Base-by-base conservation (phyloP, 1,140 invertebrate species). In the Melipona quadrifasciata region DNA sequence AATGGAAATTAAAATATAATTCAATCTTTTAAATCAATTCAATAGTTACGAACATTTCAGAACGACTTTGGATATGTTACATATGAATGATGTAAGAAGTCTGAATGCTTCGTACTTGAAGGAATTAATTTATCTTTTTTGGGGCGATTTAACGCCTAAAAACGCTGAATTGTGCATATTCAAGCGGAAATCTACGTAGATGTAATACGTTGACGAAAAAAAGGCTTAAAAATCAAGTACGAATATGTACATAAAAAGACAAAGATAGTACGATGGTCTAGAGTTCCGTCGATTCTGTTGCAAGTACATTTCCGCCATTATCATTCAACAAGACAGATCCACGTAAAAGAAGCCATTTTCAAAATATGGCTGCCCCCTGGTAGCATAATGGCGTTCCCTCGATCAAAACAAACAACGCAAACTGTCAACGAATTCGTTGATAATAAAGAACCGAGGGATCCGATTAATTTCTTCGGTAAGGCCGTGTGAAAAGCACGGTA, bases 281-380 rank as follows among this genome's bases (percentile, higher is more conserved):
- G 81, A 70, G 70, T n/a, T 84, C 76, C 61, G 68, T 76, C 31
- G 27, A 64, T 78, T 74, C 51, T 82, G 17, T n/a, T 57, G 55
- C 27, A n/a, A 57, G 21, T 31, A 65, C 82, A 71, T 68, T 86
- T 81, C 87, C 86, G 87, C 87, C 87, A 89, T 88, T 86, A 73
- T 80, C 83, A 76, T 80, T 68, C 53, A 71, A 68, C 81, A 57
- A 55, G 64, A 85, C 65, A 67, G 82, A 80, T 87, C 87, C 67
- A 81, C 82, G 76, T 90, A 91, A 92, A 93, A 94, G 95, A 95
- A 95, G 96, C 96, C 96, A 96, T 96, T 96, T 96, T 94, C 95
- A 95, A 95, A 96, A 96, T 96, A 96, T 96, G 96, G 96, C 96
- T 96, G 96, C 96, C 95, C 95, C 96, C 96, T 96, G 95, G 93